Evolutionary conservation across 2,113 vertebrate genomes (phyloP).

Genomic region (human): DNA sequence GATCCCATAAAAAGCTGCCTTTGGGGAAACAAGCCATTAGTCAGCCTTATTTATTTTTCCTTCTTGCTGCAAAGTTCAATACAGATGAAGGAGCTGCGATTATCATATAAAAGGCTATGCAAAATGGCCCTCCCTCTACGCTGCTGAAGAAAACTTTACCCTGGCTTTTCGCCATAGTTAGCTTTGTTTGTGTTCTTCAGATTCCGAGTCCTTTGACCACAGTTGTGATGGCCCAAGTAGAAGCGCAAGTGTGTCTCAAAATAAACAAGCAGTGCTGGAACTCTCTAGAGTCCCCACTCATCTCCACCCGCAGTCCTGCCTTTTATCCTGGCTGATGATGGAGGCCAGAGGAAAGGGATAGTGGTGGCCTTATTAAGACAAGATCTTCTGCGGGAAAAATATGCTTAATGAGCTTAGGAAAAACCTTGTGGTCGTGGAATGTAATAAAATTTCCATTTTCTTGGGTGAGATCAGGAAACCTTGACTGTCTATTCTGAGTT

Average conservation of each 20-base stretch:
- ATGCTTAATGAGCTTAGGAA: slow-evolving; percentile 69
- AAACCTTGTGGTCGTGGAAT: slow-evolving; percentile 65
- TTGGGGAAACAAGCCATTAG: slow-evolving; percentile 74
- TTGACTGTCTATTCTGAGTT: slow-evolving; percentile 44
- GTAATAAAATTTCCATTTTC: slow-evolving; percentile 44
- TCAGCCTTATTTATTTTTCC: slow-evolving; percentile 79
- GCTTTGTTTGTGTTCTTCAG: slow-evolving; percentile 85
- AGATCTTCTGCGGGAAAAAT: slow-evolving; percentile 76
- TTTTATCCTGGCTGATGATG: slow-evolving; percentile 73
- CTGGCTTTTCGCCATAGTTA: slow-evolving; percentile 79
- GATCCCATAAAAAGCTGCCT: slow-evolving; percentile 65
- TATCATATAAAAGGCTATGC: slow-evolving; percentile 86
- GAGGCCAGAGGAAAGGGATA: slow-evolving; percentile 34
- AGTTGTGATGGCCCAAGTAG: slow-evolving; percentile 56
- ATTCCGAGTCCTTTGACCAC: slow-evolving; percentile 80
- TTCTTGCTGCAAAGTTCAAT: slow-evolving; percentile 78
- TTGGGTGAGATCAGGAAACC: slow-evolving; percentile 73
- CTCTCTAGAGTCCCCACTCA: slow-evolving; percentile 76
- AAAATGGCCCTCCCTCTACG: slow-evolving; percentile 69
- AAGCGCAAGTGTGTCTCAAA: slow-evolving; percentile 82
- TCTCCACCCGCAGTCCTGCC: slow-evolving; percentile 71
- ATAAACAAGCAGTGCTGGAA: slow-evolving; percentile 81
- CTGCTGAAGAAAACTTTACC: slow-evolving; percentile 80
- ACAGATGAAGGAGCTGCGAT: slow-evolving; percentile 74
- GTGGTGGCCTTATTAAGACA: slow-evolving; percentile 62